A percentile compares a stretch with the other conserved stretches of the same genome.
Evolutionary conservation across 2,113 vertebrate species (phyloP).

Genomic region (Apteryx owenii): DNA sequence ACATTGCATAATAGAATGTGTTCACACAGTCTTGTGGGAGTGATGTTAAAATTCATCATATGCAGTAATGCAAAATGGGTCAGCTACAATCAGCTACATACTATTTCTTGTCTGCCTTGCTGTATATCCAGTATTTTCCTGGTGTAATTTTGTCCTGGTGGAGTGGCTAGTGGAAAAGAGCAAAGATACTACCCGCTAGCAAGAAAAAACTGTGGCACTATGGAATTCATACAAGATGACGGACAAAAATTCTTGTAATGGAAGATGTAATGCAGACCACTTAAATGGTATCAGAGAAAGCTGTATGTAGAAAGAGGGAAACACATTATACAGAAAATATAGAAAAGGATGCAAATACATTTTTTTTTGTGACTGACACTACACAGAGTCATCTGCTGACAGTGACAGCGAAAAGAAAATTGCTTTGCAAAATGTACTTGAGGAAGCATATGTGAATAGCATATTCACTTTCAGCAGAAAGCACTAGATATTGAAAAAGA

Average conservation of each 20-base stretch:
- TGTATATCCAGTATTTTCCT: neutral
- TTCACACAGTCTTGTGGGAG: neutral
- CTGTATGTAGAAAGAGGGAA: neutral
- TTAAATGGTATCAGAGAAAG: neutral
- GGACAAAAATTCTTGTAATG: neutral
- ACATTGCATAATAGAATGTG: neutral
- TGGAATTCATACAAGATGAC: neutral
- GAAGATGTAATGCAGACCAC: neutral
- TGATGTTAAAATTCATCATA: constrained; percentile 1
- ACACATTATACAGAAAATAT: neutral
- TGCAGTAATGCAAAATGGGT: neutral
- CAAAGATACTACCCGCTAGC: neutral
- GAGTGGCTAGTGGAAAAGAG: neutral
- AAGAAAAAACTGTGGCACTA: neutral
- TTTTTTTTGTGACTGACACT: neutral
- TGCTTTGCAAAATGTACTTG: constrained; percentile 1
- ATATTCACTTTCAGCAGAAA: neutral
- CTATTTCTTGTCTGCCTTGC: neutral
- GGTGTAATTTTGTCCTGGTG: neutral
- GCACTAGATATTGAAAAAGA: neutral
- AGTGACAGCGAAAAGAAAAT: constrained; percentile 30
- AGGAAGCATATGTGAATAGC: neutral
- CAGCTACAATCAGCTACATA: neutral
- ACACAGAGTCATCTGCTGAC: neutral
- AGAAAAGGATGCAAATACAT: neutral